A percentile compares a stretch with the other conserved stretches of the same genome.
These are phyloP conservation scores for Agelas oroides DNA, from an alignment of 37 sponge, comb jelly and placozoan genomes.

Conservation along the genomic window DNA sequence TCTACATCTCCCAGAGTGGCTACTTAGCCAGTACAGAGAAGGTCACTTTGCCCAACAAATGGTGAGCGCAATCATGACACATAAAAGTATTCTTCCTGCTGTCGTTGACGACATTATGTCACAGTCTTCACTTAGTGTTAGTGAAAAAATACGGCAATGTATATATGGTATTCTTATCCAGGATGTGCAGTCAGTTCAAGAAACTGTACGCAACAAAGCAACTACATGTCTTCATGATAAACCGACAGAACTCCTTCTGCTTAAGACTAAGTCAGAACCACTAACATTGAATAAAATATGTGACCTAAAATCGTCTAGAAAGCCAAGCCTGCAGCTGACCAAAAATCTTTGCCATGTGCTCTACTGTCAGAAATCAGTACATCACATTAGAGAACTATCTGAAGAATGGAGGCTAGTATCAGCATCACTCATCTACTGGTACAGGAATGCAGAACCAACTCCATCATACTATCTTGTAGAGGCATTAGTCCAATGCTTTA, in stretches of 20 bases:
- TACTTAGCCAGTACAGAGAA: not conserved
- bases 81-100: not conserved
- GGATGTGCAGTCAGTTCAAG: too few species aligned
- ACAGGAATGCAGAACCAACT: not conserved
- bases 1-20: not conserved
- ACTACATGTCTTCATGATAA: too few species aligned
- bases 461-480: too few species aligned
- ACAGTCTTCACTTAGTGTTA: not conserved
- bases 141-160: not conserved
- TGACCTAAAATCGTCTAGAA: too few species aligned
- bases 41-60: not conserved
- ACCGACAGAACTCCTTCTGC: too few species aligned
- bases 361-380: not conserved
- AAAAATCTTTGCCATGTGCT: too few species aligned
- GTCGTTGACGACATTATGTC: conserved; percentile 1
- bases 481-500: too few species aligned
- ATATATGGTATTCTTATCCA: not conserved
- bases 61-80: not conserved
- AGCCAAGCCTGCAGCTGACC: too few species aligned
- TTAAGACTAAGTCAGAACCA: too few species aligned
- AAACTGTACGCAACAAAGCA: too few species aligned
- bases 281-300: too few species aligned
- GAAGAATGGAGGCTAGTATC: not conserved
- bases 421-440: conserved; percentile 5
- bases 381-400: not conserved